phyloP scores from a whole-genome alignment of 2,113 vertebrate species.

The Aptenodytes patagonicus region DNA sequence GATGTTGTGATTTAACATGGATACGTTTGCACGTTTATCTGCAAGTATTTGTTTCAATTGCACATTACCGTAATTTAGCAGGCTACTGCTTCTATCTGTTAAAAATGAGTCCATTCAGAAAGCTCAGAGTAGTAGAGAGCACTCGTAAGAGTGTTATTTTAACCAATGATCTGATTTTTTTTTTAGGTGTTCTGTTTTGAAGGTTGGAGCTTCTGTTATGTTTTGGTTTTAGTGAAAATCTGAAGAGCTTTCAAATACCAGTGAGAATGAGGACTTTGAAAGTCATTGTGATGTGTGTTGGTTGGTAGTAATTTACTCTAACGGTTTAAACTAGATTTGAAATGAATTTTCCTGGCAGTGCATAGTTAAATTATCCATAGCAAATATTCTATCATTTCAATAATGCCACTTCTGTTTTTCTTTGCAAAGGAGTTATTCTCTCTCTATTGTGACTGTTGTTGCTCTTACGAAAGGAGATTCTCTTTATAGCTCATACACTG shows the following conservation, averaged over 20 bases:
- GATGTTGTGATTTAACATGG: not conserved
- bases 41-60: not conserved
- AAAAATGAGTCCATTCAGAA: not conserved
- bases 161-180: too few relatives aligned
- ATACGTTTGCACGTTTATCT: not conserved
- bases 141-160: accelerated
- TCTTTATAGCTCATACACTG: not conserved
- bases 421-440: not conserved
- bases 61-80: not conserved
- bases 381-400: not conserved
- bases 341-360: not conserved
- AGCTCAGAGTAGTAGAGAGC: not conserved
- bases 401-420: not conserved
- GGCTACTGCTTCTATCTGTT: not conserved
- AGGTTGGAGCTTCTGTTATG: not conserved
- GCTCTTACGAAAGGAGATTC: not conserved
- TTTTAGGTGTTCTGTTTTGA: not conserved
- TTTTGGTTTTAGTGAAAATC: not conserved
- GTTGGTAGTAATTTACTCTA: not conserved
- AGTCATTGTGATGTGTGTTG: not conserved
- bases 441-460: not conserved
- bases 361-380: not conserved
- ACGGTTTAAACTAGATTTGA: not conserved
- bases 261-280: not conserved
- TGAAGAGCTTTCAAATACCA: not conserved